These are phyloP conservation scores for Onychomys leucogaster DNA, from an alignment of 2,797 vertebrate genomes.

Conservation along the genomic window DNA sequence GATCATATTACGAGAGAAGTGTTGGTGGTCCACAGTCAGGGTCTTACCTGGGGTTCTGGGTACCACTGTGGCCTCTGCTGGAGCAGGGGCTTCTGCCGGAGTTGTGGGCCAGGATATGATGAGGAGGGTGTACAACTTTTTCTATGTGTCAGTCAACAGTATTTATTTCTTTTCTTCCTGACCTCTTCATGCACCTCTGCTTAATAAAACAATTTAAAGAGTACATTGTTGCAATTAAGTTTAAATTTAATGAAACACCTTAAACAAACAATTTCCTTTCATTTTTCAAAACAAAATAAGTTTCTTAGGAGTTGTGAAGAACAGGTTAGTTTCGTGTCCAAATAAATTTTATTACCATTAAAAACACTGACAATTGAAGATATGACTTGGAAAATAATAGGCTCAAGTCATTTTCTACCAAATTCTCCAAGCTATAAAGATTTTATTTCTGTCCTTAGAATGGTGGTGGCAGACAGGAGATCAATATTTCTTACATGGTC, in stretches of 20 bases:
- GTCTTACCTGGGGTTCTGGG: not conserved
- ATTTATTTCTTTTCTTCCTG: not conserved
- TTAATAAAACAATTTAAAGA: not conserved
- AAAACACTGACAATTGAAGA: not conserved
- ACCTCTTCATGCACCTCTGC: not conserved
- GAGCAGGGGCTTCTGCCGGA: not conserved
- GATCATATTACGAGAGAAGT: too few relatives aligned
- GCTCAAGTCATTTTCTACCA: not conserved
- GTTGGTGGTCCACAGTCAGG: not conserved
- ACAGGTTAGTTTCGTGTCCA: not conserved
- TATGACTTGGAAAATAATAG: not conserved
- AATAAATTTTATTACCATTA: not conserved
- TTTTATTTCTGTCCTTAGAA: slow-evolving; percentile 14
- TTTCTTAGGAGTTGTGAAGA: not conserved
- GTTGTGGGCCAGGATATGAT: not conserved
- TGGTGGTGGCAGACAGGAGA: not conserved
- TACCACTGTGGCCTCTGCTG: not conserved
- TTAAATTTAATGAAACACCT: not conserved
- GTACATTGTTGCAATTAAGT: not conserved
- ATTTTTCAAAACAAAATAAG: not conserved
- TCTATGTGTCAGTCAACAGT: not conserved
- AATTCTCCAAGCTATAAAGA: not conserved
- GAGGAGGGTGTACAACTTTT: not conserved
- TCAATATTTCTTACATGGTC: not conserved
- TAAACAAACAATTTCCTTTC: not conserved